Conservation (phyloP, 2,888 invertebrate species). For the Sminthurides aquaticus region DNA sequence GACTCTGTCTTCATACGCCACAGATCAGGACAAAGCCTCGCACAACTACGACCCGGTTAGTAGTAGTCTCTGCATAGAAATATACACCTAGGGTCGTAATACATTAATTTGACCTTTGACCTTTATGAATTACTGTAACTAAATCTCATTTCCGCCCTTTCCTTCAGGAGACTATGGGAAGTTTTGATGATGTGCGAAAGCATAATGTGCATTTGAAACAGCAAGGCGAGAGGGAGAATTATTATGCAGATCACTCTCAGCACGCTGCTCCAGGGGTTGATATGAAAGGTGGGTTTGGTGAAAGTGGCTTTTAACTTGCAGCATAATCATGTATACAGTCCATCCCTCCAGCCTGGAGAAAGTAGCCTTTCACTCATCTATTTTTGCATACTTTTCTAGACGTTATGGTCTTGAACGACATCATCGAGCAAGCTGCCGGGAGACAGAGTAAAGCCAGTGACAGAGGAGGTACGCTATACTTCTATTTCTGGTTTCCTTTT, state of each 20-base stretch:
- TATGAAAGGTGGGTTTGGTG: conserved; percentile 42
- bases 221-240: conserved; percentile 29
- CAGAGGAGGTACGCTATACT: conserved; percentile 64
- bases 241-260: conserved; percentile 28
- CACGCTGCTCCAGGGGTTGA: conserved; percentile 30
- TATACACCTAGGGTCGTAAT: not conserved
- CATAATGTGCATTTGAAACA: conserved; percentile 22
- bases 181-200: conserved; percentile 32
- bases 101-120: not conserved
- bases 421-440: conserved; percentile 87
- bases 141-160: too few species aligned
- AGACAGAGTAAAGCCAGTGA: conserved; percentile 78
- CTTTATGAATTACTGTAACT: too few species aligned
- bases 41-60: conserved; percentile 27
- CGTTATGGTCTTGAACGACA: conserved; percentile 93
- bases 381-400: conserved; percentile 57
- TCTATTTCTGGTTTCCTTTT: not conserved
- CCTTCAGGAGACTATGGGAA: conserved; percentile 33
- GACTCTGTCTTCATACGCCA: conserved; percentile 31
- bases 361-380: not conserved
- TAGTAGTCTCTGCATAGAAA: not conserved
- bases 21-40: conserved; percentile 22
- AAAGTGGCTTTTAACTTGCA: not conserved
- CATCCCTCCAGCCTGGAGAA: too few species aligned
- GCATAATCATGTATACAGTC: not conserved